These are phyloP conservation scores for Caenorhabditis brenneri DNA, from an alignment of 1,140 invertebrate species.

Conservation along the genomic window DNA sequence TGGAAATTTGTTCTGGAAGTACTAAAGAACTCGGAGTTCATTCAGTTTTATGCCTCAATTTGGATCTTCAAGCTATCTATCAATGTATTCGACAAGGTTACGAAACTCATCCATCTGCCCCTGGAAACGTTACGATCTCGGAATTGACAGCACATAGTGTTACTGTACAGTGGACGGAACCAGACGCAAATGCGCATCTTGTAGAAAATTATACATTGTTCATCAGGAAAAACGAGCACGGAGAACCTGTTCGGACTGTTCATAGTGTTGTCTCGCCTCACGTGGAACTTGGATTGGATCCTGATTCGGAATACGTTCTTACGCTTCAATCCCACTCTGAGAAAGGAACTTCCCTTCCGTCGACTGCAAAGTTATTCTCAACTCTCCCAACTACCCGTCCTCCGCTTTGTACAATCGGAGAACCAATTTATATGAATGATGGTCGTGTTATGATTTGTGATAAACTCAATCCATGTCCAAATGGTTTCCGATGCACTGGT, in stretches of 20 bases:
- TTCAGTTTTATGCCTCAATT: slow-evolving; percentile 51
- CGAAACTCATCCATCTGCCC: slow-evolving; percentile 51
- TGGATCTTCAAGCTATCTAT: slow-evolving; percentile 50
- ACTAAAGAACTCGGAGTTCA: slow-evolving; percentile 47
- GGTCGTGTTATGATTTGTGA: slow-evolving; percentile 46
- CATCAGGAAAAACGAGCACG: slow-evolving; percentile 52
- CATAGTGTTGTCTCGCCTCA: slow-evolving; percentile 38
- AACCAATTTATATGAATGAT: slow-evolving; percentile 45
- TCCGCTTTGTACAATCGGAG: slow-evolving; percentile 42
- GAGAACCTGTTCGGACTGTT: slow-evolving; percentile 25
- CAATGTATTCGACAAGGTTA: slow-evolving; percentile 53
- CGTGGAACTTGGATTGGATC: slow-evolving; percentile 42
- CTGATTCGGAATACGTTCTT: slow-evolving; percentile 49
- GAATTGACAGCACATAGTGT: slow-evolving; percentile 32
- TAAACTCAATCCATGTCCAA: slow-evolving; percentile 39
- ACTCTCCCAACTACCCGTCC: slow-evolving; percentile 9
- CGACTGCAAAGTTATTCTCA: slow-evolving; percentile 49
- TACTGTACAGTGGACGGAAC: slow-evolving; percentile 44
- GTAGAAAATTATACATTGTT: slow-evolving; percentile 47
- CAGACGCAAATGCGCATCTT: slow-evolving; percentile 47
- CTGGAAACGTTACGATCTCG: slow-evolving; percentile 46
- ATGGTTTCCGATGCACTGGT: slow-evolving; percentile 31
- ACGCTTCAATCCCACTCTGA: slow-evolving; percentile 45
- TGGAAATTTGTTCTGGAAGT: slow-evolving; percentile 45
- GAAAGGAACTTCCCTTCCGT: slow-evolving; percentile 48